Evolutionary conservation across 2,888 invertebrate species (phyloP).

Genomic region (Idaea straminata): DNA sequence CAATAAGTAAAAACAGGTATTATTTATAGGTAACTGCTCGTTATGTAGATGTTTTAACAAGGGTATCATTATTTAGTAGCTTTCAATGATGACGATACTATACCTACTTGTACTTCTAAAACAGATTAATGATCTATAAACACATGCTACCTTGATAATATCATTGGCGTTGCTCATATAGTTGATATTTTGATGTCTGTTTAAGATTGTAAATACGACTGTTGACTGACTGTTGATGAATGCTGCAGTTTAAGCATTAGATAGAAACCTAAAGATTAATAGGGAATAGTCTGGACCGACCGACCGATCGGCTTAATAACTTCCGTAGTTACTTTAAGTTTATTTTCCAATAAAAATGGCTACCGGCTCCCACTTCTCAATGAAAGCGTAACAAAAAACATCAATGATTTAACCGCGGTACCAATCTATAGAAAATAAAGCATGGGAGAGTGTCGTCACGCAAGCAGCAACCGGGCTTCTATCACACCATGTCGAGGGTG

Average conservation of each 20-base stretch:
- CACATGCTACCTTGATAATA: no score
- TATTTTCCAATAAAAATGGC: background rate
- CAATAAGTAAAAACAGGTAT: background rate
- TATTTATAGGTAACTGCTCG: background rate
- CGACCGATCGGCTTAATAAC: background rate
- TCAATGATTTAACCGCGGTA: conserved; percentile 1
- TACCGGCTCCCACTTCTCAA: background rate
- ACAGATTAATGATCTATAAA: no score
- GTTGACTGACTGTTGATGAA: no score
- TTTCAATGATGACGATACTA: background rate
- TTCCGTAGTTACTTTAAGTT: background rate
- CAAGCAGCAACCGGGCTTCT: conserved; percentile 18
- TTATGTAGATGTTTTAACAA: background rate
- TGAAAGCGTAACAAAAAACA: background rate
- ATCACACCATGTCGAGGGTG: conserved; percentile 7
- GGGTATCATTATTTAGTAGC: background rate
- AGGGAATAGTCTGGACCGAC: no score
- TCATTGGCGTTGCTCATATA: no score
- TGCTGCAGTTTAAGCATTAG: no score
- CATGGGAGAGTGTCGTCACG: background rate
- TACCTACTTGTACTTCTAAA: background rate
- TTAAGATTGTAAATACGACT: no score
- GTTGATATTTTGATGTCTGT: no score
- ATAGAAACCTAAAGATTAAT: no score
- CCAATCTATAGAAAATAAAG: conserved; percentile 1